Evolutionary conservation across 2,888 invertebrate genomes (phyloP), one percentile per base, ranked within the genome.

Genomic region (Alcis repandata): DNA sequence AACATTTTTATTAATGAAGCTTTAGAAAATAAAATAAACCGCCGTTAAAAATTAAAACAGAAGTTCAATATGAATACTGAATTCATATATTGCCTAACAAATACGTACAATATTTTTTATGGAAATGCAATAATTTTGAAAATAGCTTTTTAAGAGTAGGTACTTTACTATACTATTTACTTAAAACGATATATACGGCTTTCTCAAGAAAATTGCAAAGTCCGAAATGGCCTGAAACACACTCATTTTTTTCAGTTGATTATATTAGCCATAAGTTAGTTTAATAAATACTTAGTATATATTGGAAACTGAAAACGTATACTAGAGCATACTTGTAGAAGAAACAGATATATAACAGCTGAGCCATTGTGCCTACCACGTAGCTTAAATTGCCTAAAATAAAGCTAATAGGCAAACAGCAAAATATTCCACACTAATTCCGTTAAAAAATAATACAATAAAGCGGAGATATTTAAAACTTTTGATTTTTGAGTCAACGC

Each of bases 281-380:
- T 27, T 32, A 54, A 22, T 20, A 17, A 56, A 27, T 33, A 49
- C 32, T 19, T 27, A 51, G 17, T 43, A 52, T 49, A 8, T 52
- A 36, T 19, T 32, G 38, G 51, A 51, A 56, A 51, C 43, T 38
- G 49, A 41, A 15, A 46, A 56, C 36, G 45, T 60, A 63, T 41
- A 53, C 63, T 46, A 45, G 43, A 43, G 48, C 27, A 71, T 68
- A 41, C 59, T 60, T 64, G 20, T 20, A 65, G 49, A 60, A 52
- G 43, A 51, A 33, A 71, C 71, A 59, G 40, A 62, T 20, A 17
- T 78, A 79, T 77, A 82, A 83, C 83, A 89, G 87, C 83, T 85
- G 84, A 79, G 85, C 89, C 90, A 80, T 85, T 85, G 91, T 91
- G 91, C 91, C 91, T 91, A 85, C 77, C 80, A 78, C 72, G 80